Evolutionary conservation across 2,797 vertebrate species (phyloP), one percentile per base, ranked within the genome.

Genomic region (Ceryle rudis): DNA sequence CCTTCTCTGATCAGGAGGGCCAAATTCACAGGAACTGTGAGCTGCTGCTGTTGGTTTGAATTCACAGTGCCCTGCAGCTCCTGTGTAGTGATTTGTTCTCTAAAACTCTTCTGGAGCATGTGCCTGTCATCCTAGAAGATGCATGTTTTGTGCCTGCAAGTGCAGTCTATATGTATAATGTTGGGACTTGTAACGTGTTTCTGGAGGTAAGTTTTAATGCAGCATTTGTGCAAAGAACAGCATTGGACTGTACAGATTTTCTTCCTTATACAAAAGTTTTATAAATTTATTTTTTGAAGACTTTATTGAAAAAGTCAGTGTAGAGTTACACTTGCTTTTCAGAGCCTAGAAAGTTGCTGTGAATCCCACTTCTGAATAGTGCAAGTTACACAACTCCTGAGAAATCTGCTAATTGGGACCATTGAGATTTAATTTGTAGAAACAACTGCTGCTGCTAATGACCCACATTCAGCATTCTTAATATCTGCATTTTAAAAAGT

Each of bases 401-500:
- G 64, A 89, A 95, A 73, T 87, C 47, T 88, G 21, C 85, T 96
- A 91, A 94, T 95, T 95, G 62, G 58, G 94, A 86, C 90, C 65
- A 7, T 29, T 93, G 94, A 95, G 90, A 84, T 81, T 97, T 89
- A 72, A 69, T 92, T 79, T 20, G 23, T 81, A 88, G 65, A 31
- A 83, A 82, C 18, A 69, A 33, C 67, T 84, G 26, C 77, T 70
- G 29, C 81, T 94, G 52, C 54, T 81, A 69, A 57, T 91, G 90
- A 22, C 52, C 87, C 66, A 81, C 44, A 93, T 91, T 85, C 39
- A 65, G 57, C 39, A 52, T 91, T 86, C 58, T 42, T 46, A 81
- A n/a, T 78, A 65, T 70, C 49, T 93, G 74, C 85, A 21, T 90
- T 88, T 93, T 69, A 42, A 89, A n/a, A 74, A 42, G 54, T 66